Evolutionary conservation across 1,140 invertebrate genomes (phyloP), one percentile per base, ranked within the genome.

Genomic region (Bilobella aurantiaca): DNA sequence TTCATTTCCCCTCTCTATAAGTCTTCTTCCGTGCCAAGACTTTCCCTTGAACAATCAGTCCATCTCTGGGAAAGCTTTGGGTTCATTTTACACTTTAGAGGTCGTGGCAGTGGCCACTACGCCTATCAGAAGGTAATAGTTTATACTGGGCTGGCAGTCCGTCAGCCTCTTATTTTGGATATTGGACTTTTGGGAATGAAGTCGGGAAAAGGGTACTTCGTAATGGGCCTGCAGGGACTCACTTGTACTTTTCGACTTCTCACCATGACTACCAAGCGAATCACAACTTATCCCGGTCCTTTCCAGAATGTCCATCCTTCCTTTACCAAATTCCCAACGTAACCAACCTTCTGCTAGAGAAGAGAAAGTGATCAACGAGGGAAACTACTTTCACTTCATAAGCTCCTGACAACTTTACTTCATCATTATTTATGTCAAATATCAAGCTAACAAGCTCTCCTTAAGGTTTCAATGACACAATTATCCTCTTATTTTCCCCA

Each of bases 121-220:
- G n/a, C n/a, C n/a, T n/a, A n/a, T n/a, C n/a, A n/a, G 8, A 8
- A 53, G 23, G 49, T 53, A 12, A 3, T 53, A 53, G 21, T 23
- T 53, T 53, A 14, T 23, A 12, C 25, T 53, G 3, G 14, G 49
- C 49, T 23, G 18, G 34, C 49, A 12, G 12, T 53, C 49, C 49
- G 28, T 59, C 58, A 59, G 58, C 3, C 58, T 59, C 58, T 59
- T 63, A 62, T 64, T 64, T 68, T 61, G 42, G 59, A 69, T 65
- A 69, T 69, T 69, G 67, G 67, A 63, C 67, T 57, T 69, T 69
- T 30, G 67, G 67, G 67, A 69, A 30, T 61, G 65, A 32, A 66
- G 56, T 14, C 46, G 46, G 34, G 53, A 58, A 58, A 69, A 65
- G 67, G 67, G 63, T 60, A 47, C 62, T 69, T 62, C 56, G 58